phyloP scores from a whole-genome alignment of 2,797 vertebrate genomes.

The Eupleurogrammus muticus region DNA sequence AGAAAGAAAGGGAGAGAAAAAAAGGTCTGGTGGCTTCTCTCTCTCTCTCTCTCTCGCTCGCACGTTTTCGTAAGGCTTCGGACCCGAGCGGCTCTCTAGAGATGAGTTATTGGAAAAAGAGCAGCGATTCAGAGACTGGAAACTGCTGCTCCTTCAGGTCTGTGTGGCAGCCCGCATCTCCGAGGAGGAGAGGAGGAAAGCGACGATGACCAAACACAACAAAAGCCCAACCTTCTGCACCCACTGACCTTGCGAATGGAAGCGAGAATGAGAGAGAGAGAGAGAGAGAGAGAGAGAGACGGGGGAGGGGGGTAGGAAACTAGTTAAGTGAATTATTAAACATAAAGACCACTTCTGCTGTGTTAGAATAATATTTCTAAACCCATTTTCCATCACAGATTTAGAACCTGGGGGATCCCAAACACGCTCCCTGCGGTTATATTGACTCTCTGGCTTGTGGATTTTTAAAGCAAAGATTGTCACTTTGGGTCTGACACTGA shows the following conservation, averaged over 20 bases:
- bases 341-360: slow-evolving; percentile 53
- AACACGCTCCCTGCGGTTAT: slow-evolving; percentile 8
- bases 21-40: too few species aligned
- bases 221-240: slow-evolving; percentile 81
- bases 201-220: slow-evolving; percentile 74
- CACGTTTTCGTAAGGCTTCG: slow-evolving; percentile 40
- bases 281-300: slow-evolving; percentile 27
- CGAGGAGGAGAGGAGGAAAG: slow-evolving; percentile 61
- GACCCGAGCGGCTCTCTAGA: slow-evolving; percentile 25
- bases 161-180: slow-evolving; percentile 68
- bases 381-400: slow-evolving; percentile 48
- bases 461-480: slow-evolving; percentile 9
- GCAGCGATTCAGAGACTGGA: slow-evolving; percentile 3
- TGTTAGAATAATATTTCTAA: slow-evolving; percentile 76
- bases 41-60: too few species aligned
- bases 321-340: slow-evolving; percentile 88
- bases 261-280: slow-evolving; percentile 27
- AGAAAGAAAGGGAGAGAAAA: too few species aligned
- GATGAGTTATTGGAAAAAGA: slow-evolving; percentile 23
- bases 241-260: slow-evolving; percentile 82
- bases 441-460: neutral
- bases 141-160: slow-evolving; percentile 8
- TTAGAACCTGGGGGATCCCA: slow-evolving; percentile 14
- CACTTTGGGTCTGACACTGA: slow-evolving; percentile 4
- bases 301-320: slow-evolving; percentile 37